Base-by-base conservation (phyloP, 1,140 invertebrate species). In the Lanistes nyassanus region DNA sequence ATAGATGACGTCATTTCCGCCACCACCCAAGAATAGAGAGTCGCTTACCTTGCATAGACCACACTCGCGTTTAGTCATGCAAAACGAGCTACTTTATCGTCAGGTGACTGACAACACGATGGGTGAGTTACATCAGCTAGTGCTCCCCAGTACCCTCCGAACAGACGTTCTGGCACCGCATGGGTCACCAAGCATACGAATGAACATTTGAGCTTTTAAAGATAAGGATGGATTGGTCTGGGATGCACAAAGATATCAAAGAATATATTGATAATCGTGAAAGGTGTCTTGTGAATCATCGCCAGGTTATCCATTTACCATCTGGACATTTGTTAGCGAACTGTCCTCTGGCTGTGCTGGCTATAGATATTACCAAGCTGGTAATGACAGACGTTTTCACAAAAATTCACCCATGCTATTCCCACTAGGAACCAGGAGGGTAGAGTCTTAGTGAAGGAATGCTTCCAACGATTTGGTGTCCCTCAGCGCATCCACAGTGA, bases 401-500 rank as follows among this genome's bases (percentile, higher is more conserved):
- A n/a, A 9, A 80, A 78, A 62, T 80, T 60, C 55, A 74, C 74
- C 26, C 62, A 71, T 19, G 79, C 77, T 2, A 47, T 79, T 16
- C 42, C 79, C 19, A 81, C 79, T 9, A 74, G 58, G 37, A 72
- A 79, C 62, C 79, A 76, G 51, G 70, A 58, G 19, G 80, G 71
- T 39, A 78, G 71, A 29, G 69, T 74, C 0, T 65, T 81, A 47
- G 76, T 81, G 7, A 62, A 78, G 7, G 70, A 83, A 21, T n/a
- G n/a, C n/a, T n/a, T n/a, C n/a, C n/a, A n/a, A n/a, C n/a, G n/a
- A n/a, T n/a, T n/a, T 82, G 79, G 77, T 16, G 72, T 75, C 16
- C 76, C 77, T 7, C 29, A 75, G 42, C 13, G 77, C 31, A 71
- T 81, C n/a, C 80, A 82, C 73, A 78, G 76, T 31, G 79, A 81